Conservation (phyloP, 1,140 invertebrate genomes). For the Drosophila subpulchrella region DNA sequence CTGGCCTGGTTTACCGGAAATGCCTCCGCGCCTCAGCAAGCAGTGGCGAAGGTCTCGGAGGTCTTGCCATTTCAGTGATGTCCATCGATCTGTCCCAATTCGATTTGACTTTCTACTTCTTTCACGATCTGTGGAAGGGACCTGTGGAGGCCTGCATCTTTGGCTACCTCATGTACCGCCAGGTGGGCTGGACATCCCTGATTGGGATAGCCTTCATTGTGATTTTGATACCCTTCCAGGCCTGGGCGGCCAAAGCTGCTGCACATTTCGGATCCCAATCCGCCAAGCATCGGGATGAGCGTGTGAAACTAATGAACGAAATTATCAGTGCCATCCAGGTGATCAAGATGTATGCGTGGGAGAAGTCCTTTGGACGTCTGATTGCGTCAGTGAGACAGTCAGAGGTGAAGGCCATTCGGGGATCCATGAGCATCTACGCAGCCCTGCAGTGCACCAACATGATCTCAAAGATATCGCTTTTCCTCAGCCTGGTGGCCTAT, state of each 20-base stretch:
- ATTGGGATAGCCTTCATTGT: slow-evolving; percentile 91
- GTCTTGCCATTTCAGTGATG: slow-evolving; percentile 93
- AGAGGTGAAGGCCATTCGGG: slow-evolving; percentile 85
- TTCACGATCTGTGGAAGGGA: slow-evolving; percentile 76
- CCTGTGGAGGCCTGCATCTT: slow-evolving; percentile 84
- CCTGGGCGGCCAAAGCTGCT: slow-evolving; percentile 87
- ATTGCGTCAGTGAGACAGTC: slow-evolving; percentile 86
- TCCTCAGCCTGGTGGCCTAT: slow-evolving; percentile 87
- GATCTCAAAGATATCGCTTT: slow-evolving; percentile 87
- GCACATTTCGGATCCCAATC: slow-evolving; percentile 87
- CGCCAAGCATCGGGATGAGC: slow-evolving; percentile 90
- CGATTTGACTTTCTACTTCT: slow-evolving; percentile 67
- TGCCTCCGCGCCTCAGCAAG: slow-evolving; percentile 87
- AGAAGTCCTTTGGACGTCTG: slow-evolving; percentile 88
- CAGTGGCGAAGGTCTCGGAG: slow-evolving; percentile 89
- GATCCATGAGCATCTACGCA: slow-evolving; percentile 85
- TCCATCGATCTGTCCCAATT: slow-evolving; percentile 86
- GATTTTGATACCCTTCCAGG: slow-evolving; percentile 93
- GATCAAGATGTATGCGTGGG: slow-evolving; percentile 94
- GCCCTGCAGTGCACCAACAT: slow-evolving; percentile 85
- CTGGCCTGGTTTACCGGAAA: slow-evolving; percentile 84
- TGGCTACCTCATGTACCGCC: slow-evolving; percentile 85
- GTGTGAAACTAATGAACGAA: slow-evolving; percentile 93
- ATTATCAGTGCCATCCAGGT: slow-evolving; percentile 90
- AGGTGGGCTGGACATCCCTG: slow-evolving; percentile 87